Conservation (phyloP, 2,888 invertebrate genomes). For the Leptinotarsa haldemani region DNA sequence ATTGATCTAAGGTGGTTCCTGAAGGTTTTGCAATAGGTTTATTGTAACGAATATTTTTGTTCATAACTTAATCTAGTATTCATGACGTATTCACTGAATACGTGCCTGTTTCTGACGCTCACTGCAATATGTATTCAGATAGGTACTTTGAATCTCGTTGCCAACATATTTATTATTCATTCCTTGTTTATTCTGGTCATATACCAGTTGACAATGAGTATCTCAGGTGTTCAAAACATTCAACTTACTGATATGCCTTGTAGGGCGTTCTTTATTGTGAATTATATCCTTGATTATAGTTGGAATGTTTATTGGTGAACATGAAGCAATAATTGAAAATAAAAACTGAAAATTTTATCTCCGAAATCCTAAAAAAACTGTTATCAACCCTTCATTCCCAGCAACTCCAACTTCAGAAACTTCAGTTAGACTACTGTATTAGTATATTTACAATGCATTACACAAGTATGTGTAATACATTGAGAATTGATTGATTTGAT, state of each 20-base stretch:
- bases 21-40: no score
- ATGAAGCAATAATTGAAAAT: not conserved
- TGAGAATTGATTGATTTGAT: no score
- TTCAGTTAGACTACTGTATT: no score
- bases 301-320: not conserved
- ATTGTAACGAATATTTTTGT: no score
- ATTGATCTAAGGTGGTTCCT: no score
- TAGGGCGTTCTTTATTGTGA: not conserved
- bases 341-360: no score
- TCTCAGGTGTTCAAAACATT: constrained; percentile 24
- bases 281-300: constrained; percentile 8
- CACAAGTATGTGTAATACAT: no score
- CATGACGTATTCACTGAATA: not conserved
- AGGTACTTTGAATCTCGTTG: not conserved
- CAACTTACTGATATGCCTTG: constrained; percentile 3
- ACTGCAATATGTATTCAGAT: not conserved
- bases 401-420: no score
- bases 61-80: not conserved
- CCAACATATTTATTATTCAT: constrained; percentile 20
- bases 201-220: constrained; percentile 17
- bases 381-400: no score
- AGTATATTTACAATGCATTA: no score
- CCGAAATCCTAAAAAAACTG: no score
- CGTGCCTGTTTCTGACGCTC: constrained; percentile 3
- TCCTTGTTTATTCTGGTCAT: constrained; percentile 22